phyloP scores from a whole-genome alignment of 2,888 invertebrate species.

The Slavum lentiscoides region DNA sequence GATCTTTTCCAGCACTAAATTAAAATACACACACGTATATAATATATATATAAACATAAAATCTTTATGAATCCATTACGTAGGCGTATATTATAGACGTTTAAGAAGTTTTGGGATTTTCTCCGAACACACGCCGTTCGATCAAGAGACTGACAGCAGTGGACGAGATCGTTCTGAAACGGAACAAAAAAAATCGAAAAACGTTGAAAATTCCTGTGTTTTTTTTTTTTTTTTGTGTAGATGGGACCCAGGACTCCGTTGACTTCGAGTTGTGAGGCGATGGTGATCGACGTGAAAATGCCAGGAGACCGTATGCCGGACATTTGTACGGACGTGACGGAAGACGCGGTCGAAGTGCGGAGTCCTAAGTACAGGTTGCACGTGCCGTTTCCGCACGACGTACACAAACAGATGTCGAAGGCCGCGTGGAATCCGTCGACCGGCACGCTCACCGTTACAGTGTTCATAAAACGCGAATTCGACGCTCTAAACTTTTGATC shows the following conservation, averaged over 20 bases:
- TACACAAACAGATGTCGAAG: constrained; percentile 78
- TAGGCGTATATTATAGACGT: no score
- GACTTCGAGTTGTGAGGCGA: constrained; percentile 84
- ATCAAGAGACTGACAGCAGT: no score
- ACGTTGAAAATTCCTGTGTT: not conserved
- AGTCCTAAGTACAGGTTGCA: constrained; percentile 72
- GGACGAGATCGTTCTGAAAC: no score
- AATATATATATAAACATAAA: no score
- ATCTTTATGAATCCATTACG: no score
- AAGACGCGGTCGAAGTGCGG: constrained; percentile 67
- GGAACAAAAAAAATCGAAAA: no score
- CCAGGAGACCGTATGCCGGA: constrained; percentile 76
- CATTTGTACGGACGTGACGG: constrained; percentile 72
- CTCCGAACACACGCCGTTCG: no score
- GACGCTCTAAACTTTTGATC: constrained; percentile 83
- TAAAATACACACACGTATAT: no score
- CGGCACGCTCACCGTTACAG: constrained; percentile 71
- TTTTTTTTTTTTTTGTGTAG: constrained; percentile 60
- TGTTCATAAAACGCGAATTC: constrained; percentile 77
- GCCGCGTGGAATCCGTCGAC: constrained; percentile 76
- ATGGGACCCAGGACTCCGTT: constrained; percentile 79
- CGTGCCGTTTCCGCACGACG: constrained; percentile 77
- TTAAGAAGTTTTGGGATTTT: no score
- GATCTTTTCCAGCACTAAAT: no score
- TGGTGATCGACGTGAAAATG: constrained; percentile 76